A percentile compares a stretch with the other conserved stretches of the same genome.
Conservation (phyloP, 2,797 vertebrate species). For the Sebastes steindachneri region DNA sequence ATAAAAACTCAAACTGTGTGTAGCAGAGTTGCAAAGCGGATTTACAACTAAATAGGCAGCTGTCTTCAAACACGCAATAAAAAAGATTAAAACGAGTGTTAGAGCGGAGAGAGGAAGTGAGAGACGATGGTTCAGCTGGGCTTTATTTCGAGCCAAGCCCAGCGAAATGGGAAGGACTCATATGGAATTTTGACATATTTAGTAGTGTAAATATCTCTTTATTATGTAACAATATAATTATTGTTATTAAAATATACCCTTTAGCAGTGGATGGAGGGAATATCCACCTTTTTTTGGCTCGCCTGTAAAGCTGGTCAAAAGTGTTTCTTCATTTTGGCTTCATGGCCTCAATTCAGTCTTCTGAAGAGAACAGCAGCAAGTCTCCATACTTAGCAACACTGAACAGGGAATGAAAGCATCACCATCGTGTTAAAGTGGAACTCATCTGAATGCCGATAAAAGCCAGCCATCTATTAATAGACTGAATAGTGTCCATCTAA, state of each 20-base stretch:
- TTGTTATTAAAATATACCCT: not conserved
- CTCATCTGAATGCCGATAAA: not conserved
- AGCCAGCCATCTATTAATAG: not conserved
- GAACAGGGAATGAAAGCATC: not conserved
- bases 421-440: not conserved
- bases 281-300: not conserved
- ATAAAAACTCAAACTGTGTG: not conserved
- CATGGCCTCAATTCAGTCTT: not conserved
- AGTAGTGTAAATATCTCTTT: not conserved
- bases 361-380: not conserved
- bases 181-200: not conserved
- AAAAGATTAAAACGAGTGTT: not conserved
- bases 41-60: slow-evolving; percentile 4
- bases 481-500: not conserved
- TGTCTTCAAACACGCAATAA: slow-evolving; percentile 2
- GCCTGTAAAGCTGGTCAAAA: not conserved
- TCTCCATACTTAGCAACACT: not conserved
- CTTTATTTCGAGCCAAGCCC: not conserved
- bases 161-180: not conserved
- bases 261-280: not conserved
- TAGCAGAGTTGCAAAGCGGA: not conserved
- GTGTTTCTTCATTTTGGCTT: not conserved
- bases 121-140: slow-evolving; percentile 11
- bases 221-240: not conserved
- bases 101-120: not conserved